Percentiles rank a stretch among this genome's conserved stretches.
These are phyloP conservation scores for Papilio xuthus DNA, from an alignment of 1,140 invertebrate species.

Conservation along the genomic window DNA sequence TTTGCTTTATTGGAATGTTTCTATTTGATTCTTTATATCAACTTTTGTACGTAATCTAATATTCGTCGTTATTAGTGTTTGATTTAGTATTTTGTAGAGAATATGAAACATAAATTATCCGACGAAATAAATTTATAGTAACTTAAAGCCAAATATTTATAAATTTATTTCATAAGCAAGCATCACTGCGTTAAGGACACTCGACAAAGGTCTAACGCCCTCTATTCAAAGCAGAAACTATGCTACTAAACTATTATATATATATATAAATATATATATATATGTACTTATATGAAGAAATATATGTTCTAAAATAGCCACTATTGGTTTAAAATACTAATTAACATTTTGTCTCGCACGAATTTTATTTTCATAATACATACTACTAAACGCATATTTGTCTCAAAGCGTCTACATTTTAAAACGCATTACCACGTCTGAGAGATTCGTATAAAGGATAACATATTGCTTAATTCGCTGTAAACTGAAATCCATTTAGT, in stretches of 20 bases:
- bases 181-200: neutral
- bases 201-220: neutral
- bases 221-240: neutral
- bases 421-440: neutral
- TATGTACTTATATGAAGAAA: too few relatives aligned
- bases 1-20: too few relatives aligned
- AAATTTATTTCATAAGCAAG: neutral
- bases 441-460: neutral
- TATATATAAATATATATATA: too few relatives aligned
- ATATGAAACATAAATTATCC: neutral
- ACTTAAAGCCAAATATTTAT: too few relatives aligned
- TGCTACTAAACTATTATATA: neutral
- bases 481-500: slow-evolving; percentile 5
- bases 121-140: neutral
- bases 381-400: neutral
- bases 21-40: neutral
- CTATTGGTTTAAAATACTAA: neutral
- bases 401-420: neutral
- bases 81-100: neutral
- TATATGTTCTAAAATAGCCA: too few relatives aligned
- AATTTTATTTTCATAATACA: too few relatives aligned
- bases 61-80: neutral
- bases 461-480: slow-evolving; percentile 13
- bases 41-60: too few relatives aligned
- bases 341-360: too few relatives aligned